Evolutionary conservation across 2,113 vertebrate genomes (phyloP), one percentile per base, ranked within the genome.

Genomic region (Nyctibius bracteatus): DNA sequence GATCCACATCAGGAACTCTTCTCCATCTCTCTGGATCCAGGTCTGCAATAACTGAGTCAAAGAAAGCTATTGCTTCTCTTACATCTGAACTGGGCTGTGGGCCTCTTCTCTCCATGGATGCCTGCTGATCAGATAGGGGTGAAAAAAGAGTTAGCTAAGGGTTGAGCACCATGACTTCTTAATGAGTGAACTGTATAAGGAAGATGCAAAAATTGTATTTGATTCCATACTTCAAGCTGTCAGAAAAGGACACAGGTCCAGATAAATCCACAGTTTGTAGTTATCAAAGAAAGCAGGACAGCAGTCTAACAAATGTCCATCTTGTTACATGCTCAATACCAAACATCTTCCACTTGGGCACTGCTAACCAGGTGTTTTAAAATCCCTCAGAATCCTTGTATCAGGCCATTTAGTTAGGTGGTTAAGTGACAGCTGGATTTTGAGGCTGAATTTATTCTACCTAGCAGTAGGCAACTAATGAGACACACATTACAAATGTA

Each of bases 1-100:
- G 95, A 37, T 98, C 97, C 13, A 41, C 4, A 0, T 96, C 86
- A 23, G 98, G 95, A 41, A 96, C 91, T 97, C 98, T 98, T 4
- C 77, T 86, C 55, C 73, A 78, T 54, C 97, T 98, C 83, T 99
- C 99, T 43, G 97, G 97, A 80, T 99, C 99, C 91, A 99, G 98
- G 95, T 98, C 99, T 58, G 99, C 99, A 37, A 99, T 99, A 86
- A 99, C 98, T 2, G 98, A 97, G 67, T 99, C 99, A 15, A 99
- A 99, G 97, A 98, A 99, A 91, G 98, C 98, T 9, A 99, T 97
- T 22, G 99, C 99, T 97, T 99, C 99, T 7, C 98, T 98, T 89
- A 99, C 98, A 10, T 97, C 98, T 1, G 98, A 89, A n/a, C 93
- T 91, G 81, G 97, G 54, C 58, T 97, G 97, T 1, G 95, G 88